Evolutionary conservation across 2,113 vertebrate genomes (phyloP).

Genomic region (Chloropsis hardwickii): DNA sequence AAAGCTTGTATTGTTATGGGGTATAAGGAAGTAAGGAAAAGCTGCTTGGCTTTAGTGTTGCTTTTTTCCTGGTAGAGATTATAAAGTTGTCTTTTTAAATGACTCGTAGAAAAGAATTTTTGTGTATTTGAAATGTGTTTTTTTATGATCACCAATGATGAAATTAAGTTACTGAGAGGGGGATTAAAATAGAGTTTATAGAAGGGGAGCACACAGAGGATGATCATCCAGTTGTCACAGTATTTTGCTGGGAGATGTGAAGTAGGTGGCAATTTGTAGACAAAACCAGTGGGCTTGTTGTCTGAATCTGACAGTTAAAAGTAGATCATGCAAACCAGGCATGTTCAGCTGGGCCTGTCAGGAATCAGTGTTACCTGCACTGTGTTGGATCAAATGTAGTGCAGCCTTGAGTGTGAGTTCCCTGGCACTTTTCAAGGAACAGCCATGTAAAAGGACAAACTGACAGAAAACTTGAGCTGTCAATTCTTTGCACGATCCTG

Average conservation of each 20-base stretch:
- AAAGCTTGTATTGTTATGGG: neutral
- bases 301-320: slow-evolving; percentile 11
- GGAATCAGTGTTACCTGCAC: neutral
- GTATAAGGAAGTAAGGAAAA: neutral
- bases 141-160: neutral
- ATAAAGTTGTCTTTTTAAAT: neutral
- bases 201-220: neutral
- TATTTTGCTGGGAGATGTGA: neutral
- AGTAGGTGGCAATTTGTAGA: neutral
- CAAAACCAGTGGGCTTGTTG: slow-evolving; percentile 1
- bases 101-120: neutral
- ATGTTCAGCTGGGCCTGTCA: neutral
- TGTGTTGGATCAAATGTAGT: neutral
- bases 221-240: neutral
- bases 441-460: neutral
- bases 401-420: neutral
- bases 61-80: neutral
- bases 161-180: neutral
- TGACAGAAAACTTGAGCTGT: neutral
- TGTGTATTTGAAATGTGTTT: neutral
- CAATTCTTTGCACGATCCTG: neutral
- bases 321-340: neutral
- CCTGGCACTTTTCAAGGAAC: neutral
- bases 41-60: neutral
- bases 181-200: neutral